phyloP scores from a whole-genome alignment of 2,113 vertebrate genomes.

The Erythrocercus mccallii region DNA sequence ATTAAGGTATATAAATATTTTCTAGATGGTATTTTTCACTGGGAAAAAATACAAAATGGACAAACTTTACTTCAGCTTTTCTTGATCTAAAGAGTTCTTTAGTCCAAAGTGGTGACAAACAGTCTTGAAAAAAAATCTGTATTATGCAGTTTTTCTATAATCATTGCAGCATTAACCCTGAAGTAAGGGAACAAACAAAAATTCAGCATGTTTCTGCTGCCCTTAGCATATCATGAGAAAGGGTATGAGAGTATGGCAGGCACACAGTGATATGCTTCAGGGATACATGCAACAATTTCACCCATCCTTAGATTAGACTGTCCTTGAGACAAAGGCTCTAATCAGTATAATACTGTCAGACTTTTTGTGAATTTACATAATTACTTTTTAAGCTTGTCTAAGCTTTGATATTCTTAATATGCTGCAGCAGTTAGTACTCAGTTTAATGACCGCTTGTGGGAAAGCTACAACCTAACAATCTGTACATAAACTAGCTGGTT shows the following conservation, averaged over 20 bases:
- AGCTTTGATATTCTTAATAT: background rate
- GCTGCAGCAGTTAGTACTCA: background rate
- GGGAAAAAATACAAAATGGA: background rate
- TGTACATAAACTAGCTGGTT: background rate
- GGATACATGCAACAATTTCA: accelerated
- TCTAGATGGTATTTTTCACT: background rate
- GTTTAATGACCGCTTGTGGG: background rate
- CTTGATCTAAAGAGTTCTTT: background rate
- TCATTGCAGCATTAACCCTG: background rate
- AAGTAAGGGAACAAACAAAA: background rate
- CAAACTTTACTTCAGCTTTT: background rate
- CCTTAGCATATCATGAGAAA: background rate
- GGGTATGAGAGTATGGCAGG: background rate
- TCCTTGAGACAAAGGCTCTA: background rate
- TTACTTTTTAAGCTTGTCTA: background rate
- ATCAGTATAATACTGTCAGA: background rate
- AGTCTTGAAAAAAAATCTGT: background rate
- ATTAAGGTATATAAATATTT: background rate
- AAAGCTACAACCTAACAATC: background rate
- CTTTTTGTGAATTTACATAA: background rate
- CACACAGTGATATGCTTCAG: background rate
- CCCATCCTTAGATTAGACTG: background rate
- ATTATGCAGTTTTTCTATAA: background rate
- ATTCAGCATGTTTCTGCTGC: background rate
- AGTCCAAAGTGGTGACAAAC: background rate